These are phyloP conservation scores for Polypterus bichir DNA, from an alignment of 2,113 vertebrate species.

Conservation along the genomic window DNA sequence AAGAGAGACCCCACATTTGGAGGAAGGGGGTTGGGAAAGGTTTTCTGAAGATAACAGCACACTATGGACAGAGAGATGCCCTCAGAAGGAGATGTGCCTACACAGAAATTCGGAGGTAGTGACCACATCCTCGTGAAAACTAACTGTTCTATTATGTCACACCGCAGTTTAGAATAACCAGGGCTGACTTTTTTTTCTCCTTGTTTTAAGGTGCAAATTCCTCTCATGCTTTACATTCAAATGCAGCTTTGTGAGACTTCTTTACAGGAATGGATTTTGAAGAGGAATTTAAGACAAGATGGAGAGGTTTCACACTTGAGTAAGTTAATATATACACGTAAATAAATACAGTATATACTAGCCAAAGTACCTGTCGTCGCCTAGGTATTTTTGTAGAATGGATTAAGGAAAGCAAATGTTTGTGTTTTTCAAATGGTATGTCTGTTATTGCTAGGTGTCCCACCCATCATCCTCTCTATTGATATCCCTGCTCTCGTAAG, in stretches of 20 bases:
- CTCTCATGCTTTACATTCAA: conserved; percentile 89
- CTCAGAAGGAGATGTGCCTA: conserved; percentile 27
- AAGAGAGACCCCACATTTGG: no score
- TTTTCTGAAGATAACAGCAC: conserved; percentile 14
- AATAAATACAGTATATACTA: background rate
- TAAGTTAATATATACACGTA: conserved; percentile 29
- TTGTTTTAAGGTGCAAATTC: conserved; percentile 61
- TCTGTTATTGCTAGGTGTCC: no score
- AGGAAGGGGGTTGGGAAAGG: no score
- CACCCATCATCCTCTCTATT: no score
- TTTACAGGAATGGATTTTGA: conserved; percentile 81
- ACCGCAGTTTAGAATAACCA: background rate
- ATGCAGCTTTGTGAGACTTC: conserved; percentile 93
- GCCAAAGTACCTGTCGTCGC: background rate
- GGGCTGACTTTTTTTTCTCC: background rate
- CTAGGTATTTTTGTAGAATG: background rate
- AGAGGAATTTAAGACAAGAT: conserved; percentile 48
- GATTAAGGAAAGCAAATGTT: conserved; percentile 9
- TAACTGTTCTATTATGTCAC: background rate
- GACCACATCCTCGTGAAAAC: background rate
- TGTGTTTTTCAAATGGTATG: no score
- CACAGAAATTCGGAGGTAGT: conserved; percentile 36
- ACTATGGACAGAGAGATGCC: conserved; percentile 29
- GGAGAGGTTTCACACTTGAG: conserved; percentile 30
- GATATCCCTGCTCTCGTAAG: no score